Base-by-base conservation (phyloP, 2,888 invertebrate genomes). In the Tetheella fluctuosa region DNA sequence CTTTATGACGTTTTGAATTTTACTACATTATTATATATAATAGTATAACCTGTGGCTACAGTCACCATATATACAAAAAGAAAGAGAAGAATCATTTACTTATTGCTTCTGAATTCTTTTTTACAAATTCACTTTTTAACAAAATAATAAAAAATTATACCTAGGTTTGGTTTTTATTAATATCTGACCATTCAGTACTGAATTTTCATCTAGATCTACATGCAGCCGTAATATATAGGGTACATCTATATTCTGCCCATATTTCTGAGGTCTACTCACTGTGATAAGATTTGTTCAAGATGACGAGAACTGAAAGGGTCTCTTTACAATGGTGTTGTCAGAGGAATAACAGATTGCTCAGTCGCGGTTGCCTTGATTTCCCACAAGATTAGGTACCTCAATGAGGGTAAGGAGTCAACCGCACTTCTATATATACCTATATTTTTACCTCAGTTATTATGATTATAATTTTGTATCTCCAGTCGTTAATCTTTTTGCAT, bases 351-450 rank as follows among this genome's bases (percentile, higher is more conserved):
- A 85, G 86, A 88, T 86, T 83, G 86, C 82, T 82, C 80, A 74
- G 83, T 81, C 79, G 82, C 75, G 80, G 83, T 65, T 74, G 77
- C 76, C 81, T 83, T 89, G 89, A 89, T 89, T 89, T 89, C 89
- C 89, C 89, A 79, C 84, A 84, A 89, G 89, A 87, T 88, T 86
- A 48, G 48, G 48, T 20, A 84, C 84, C 81, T 79, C 84, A 82
- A 85, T 83, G 84, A 85, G 83, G 83, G 84, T 81, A 81, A 80
- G 80, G 80, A 86, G 86, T 84, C 83, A 86, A 85, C 83, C 77
- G 74, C 80, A 70, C 69, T 71, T 76, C 71, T 59, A 64, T 78
- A 73, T 79, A n/a, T n/a, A n/a, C n/a, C 71, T 59, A 64, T 77
- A 73, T 79, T 80, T 76, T 78, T 74, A 62, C 78, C 71, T 71